Evolutionary conservation across 2,797 vertebrate genomes (phyloP), one percentile per base, ranked within the genome.

Genomic region (Coendou prehensilis): DNA sequence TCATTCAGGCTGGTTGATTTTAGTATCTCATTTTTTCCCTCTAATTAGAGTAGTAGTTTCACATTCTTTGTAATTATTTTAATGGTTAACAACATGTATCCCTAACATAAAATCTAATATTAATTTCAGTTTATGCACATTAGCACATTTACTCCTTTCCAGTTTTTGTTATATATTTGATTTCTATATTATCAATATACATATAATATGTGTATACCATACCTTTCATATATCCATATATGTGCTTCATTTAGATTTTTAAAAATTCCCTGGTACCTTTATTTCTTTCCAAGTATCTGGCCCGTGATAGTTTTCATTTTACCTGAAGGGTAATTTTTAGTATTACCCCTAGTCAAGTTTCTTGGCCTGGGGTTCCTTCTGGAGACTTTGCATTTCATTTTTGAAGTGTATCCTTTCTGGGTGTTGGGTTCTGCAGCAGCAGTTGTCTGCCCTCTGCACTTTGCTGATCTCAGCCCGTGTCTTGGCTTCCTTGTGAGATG

Each of bases 81-180:
- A 67, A 75, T 85, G 15, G n/a, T 80, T 89, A 14, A 33, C n/a
- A 63, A 20, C 33, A 11, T 78, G 2, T 23, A 57, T 75, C 13
- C 67, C 28, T 91, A 84, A 91, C 17, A 64, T 76, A 76, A 89
- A 82, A 76, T 81, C 57, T 92, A 79, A 63, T 78, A 80, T 64
- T 52, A 57, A 52, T 69, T 93, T 67, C 22, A 82, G 30, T 22
- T 3, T 69, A 33, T 59, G 61, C 26, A 71, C 18, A 81, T 15
- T 52, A 52, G 23, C 50, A 14, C 23, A 59, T 81, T 59, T 81
- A 45, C 15, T 63, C 23, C 23, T 82, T 30, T 50, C 50, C 20
- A 81, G n/a, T 80, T 95, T 85, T 41, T 93, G 50, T 56, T 87
- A 73, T 67, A 6, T 93, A 59, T 81, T 76, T 92, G 18, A 61